A percentile compares a stretch with the other conserved stretches of the same genome.
These are phyloP conservation scores for Hyposmocoma kahamanoa DNA, from an alignment of 1,140 invertebrate genomes.

Conservation along the genomic window DNA sequence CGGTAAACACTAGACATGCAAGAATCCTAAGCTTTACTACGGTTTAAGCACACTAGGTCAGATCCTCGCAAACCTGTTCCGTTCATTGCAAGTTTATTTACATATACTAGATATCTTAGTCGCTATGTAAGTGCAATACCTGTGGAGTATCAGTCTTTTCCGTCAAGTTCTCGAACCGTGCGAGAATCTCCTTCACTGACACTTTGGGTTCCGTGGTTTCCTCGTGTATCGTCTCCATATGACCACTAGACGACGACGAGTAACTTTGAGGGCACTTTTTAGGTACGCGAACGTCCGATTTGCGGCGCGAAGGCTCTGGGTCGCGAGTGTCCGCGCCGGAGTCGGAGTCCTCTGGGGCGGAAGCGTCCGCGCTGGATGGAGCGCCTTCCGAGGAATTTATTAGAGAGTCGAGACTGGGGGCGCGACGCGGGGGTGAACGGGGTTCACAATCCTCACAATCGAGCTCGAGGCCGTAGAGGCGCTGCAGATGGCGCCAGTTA, in stretches of 20 bases:
- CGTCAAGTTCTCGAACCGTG: slow-evolving; percentile 84
- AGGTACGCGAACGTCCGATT: slow-evolving; percentile 24
- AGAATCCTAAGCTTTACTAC: too few species aligned
- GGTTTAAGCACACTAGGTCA: too few species aligned
- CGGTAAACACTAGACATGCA: too few species aligned
- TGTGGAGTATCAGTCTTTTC: slow-evolving; percentile 53
- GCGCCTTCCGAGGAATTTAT: slow-evolving; percentile 77
- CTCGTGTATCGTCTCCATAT: slow-evolving; percentile 88
- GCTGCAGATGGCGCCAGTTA: slow-evolving; percentile 64
- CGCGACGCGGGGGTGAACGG: slow-evolving; percentile 32
- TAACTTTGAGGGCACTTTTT: slow-evolving; percentile 69
- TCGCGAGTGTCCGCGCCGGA: slow-evolving; percentile 69
- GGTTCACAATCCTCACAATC: slow-evolving; percentile 60
- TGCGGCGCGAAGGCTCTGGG: slow-evolving; percentile 36
- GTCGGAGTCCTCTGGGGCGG: slow-evolving; percentile 72
- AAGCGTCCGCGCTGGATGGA: slow-evolving; percentile 70
- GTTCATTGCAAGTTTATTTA: too few species aligned
- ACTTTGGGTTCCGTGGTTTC: slow-evolving; percentile 83
- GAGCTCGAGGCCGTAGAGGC: slow-evolving; percentile 70
- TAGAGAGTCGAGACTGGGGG: slow-evolving; percentile 77
- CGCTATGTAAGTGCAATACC: too few species aligned
- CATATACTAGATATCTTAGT: too few species aligned
- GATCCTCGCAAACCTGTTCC: too few species aligned
- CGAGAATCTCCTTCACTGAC: slow-evolving; percentile 86
- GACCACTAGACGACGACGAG: slow-evolving; percentile 75